phyloP scores from a whole-genome alignment of 2,888 invertebrate species.

The Choristoneura rosaceana region DNA sequence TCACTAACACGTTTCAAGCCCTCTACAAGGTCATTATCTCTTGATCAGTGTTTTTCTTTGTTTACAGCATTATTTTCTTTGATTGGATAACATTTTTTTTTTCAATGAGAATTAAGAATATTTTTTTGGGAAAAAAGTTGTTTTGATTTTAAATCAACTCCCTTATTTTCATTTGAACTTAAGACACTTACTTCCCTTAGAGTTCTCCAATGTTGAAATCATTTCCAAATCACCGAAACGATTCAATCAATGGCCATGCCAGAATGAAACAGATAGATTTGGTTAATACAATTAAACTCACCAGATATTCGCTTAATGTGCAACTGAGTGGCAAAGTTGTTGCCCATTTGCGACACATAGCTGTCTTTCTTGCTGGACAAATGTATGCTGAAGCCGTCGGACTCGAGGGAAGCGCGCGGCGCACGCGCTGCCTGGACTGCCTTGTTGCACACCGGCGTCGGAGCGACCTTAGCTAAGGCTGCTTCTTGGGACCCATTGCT shows the following conservation, averaged over 20 bases:
- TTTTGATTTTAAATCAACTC: neutral
- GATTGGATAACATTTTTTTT: too few relatives aligned
- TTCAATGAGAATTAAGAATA: too few relatives aligned
- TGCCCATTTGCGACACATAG: slow-evolving; percentile 84
- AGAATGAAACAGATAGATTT: too few relatives aligned
- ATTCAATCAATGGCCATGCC: too few relatives aligned
- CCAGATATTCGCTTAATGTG: slow-evolving; percentile 83
- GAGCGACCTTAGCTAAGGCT: slow-evolving; percentile 76
- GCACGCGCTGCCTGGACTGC: slow-evolving; percentile 78
- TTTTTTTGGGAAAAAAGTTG: neutral
- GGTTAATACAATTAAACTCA: slow-evolving; percentile 56
- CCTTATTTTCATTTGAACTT: too few relatives aligned
- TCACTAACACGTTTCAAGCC: too few relatives aligned
- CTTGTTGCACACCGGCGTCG: slow-evolving; percentile 77
- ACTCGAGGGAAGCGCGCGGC: slow-evolving; percentile 79
- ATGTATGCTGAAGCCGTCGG: slow-evolving; percentile 82
- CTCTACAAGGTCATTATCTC: too few relatives aligned
- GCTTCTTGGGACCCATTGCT: slow-evolving; percentile 82
- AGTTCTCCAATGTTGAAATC: too few relatives aligned
- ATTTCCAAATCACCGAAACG: too few relatives aligned
- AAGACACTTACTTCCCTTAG: too few relatives aligned
- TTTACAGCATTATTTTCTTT: too few relatives aligned
- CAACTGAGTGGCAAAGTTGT: slow-evolving; percentile 81
- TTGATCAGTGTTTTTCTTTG: too few relatives aligned
- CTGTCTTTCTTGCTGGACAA: slow-evolving; percentile 82